Evolutionary conservation across 2,888 invertebrate genomes (phyloP), one percentile per base, ranked within the genome.

Genomic region (Camptogramma bilineatum): DNA sequence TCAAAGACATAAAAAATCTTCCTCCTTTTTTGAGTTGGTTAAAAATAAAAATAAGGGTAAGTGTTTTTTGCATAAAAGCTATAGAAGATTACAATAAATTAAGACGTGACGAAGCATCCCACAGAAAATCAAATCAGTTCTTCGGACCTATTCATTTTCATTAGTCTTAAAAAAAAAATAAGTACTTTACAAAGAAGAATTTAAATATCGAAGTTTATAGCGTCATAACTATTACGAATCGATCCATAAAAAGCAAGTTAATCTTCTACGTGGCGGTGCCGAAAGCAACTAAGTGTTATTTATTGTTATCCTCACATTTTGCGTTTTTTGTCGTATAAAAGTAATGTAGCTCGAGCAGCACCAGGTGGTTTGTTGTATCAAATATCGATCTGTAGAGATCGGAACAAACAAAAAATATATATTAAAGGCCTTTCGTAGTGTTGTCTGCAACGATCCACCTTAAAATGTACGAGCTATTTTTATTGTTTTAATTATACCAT

Each of bases 361-460:
- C 77, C 79, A 66, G 87, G 83, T 86, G 89, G 84, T 75, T 71
- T 80, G 78, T 80, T 82, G 79, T 87, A 84, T 88, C 81, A 80
- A 83, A 87, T 87, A 86, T 86, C 85, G 69, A 73, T 72, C 70
- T 74, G 64, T 72, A 67, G 67, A 70, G 71, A 72, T 64, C 44
- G 54, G 19, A 39, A 34, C 16, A 51, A 51, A 54, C 31, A 46
- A 55, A 62, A 55, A 62, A 62, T 4, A 8, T 48, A 50, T 16
- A n/a, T 9, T 52, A 16, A 18, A n/a, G 39, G 4, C 34, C 34
- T 52, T 52, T 39, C 31, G 24, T 59, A 53, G 52, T 47, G 63
- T 61, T 44, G 50, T 52, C 60, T n/a, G 21, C 47, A 57, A 61
- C 52, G 54, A 44, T 66, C 62, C 52, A 59, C 28, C 17, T 44